phyloP scores from a whole-genome alignment of 2,888 invertebrate genomes.

The Caenorhabditis uteleia region DNA sequence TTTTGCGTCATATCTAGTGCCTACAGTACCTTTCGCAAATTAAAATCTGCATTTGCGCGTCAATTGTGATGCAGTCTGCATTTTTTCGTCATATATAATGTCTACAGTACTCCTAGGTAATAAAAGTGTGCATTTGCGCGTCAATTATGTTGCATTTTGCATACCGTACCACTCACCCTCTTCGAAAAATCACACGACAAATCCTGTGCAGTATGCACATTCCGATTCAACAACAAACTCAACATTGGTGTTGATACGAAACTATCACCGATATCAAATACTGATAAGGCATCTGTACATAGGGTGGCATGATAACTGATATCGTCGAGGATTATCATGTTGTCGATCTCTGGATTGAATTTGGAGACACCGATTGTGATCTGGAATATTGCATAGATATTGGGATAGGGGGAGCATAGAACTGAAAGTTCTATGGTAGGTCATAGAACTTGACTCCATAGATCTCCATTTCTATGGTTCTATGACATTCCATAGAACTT shows the following conservation, averaged over 20 bases:
- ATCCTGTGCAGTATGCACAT: conserved; percentile 62
- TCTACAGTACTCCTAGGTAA: too few relatives aligned
- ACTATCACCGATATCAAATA: conserved; percentile 60
- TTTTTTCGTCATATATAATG: too few relatives aligned
- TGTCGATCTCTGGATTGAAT: conserved; percentile 62
- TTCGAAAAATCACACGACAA: conserved; percentile 64
- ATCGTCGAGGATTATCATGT: conserved; percentile 66
- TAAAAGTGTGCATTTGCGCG: too few relatives aligned
- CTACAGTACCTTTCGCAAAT: too few relatives aligned
- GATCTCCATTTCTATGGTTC: too few relatives aligned
- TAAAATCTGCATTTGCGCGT: too few relatives aligned
- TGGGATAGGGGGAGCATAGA: neutral
- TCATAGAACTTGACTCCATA: too few relatives aligned
- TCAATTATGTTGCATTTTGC: too few relatives aligned
- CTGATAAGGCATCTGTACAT: conserved; percentile 59
- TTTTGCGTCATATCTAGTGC: too few relatives aligned
- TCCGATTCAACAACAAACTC: conserved; percentile 55
- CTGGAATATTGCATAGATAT: conserved; percentile 47
- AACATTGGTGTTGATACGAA: conserved; percentile 65
- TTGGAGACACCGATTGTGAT: conserved; percentile 57
- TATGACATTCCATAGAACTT: too few relatives aligned
- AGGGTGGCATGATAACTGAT: conserved; percentile 56
- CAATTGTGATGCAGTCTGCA: too few relatives aligned
- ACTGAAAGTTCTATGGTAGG: neutral
- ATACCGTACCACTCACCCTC: too few relatives aligned